Evolutionary conservation across 2,113 vertebrate species (phyloP).

Genomic region (Pollachius pollachius): DNA sequence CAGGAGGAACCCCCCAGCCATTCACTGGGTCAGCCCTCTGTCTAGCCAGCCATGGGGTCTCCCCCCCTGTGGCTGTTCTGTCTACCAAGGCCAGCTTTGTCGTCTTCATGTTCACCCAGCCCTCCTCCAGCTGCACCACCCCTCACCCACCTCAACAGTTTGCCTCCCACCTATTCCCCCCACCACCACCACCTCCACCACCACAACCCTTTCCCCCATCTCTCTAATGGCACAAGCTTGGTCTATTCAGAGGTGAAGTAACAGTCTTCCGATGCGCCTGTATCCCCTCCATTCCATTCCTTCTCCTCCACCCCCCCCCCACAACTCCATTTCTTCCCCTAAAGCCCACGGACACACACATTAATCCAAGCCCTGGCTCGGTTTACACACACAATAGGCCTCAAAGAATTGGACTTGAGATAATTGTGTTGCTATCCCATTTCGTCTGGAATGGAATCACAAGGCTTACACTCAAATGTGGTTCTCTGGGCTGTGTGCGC

Average conservation of each 20-base stretch:
- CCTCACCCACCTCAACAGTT: slow-evolving; percentile 4
- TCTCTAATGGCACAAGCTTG: slow-evolving; percentile 52
- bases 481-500: slow-evolving; percentile 25
- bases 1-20: not conserved
- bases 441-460: slow-evolving; percentile 73
- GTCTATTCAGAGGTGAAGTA: slow-evolving; percentile 62
- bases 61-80: not conserved
- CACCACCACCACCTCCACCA: not conserved
- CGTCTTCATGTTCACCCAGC: not conserved
- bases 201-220: slow-evolving; percentile 12
- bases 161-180: slow-evolving; percentile 2
- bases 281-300: not conserved
- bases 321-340: not conserved
- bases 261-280: slow-evolving; percentile 37
- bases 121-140: not conserved
- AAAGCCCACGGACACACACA: slow-evolving; percentile 44
- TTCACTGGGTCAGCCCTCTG: not conserved
- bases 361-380: slow-evolving; percentile 68
- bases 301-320: not conserved
- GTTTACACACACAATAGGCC: slow-evolving; percentile 74
- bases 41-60: not conserved
- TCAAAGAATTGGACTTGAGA: slow-evolving; percentile 74
- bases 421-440: slow-evolving; percentile 78
- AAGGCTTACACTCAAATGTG: slow-evolving; percentile 33
- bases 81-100: slow-evolving; percentile 4